These are phyloP conservation scores for Trichogramma evanescens DNA, from an alignment of 2,888 invertebrate genomes.

Conservation along the genomic window DNA sequence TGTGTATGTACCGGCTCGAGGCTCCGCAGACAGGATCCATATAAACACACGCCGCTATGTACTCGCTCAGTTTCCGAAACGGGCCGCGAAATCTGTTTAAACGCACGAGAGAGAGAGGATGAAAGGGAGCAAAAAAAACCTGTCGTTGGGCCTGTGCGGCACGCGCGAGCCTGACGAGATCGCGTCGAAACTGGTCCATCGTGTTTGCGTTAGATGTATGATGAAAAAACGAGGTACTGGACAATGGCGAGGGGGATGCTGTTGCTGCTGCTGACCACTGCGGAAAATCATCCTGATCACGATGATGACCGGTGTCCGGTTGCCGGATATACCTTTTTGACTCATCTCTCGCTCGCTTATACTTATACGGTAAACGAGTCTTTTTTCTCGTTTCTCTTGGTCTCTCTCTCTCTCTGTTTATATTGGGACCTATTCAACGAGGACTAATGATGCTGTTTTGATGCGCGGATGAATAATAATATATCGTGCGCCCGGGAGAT, in stretches of 20 bases:
- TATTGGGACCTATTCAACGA: conserved; percentile 5
- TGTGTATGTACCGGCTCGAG: too few species aligned
- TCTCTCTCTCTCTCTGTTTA: conserved; percentile 6
- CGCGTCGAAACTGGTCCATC: conserved; percentile 38
- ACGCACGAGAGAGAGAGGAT: neutral
- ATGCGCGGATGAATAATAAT: conserved; percentile 5
- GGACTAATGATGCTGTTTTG: conserved; percentile 19
- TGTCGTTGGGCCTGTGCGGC: conserved; percentile 40
- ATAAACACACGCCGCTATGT: conserved; percentile 22
- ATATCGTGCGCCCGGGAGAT: conserved; percentile 21
- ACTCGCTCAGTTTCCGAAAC: conserved; percentile 20
- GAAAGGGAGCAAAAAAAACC: conserved; percentile 30
- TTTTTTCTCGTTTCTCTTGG: conserved; percentile 9
- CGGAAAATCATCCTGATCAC: neutral
- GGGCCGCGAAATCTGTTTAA: conserved; percentile 9
- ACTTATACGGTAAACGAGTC: neutral
- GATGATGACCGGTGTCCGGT: conserved; percentile 39
- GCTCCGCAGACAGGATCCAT: conserved; percentile 25
- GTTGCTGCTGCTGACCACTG: conserved; percentile 9
- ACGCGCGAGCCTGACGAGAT: conserved; percentile 23
- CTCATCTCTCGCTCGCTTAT: neutral
- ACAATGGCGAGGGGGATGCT: conserved; percentile 31
- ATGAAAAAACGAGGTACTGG: neutral
- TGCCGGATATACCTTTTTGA: neutral
- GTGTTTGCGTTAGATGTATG: neutral